phyloP scores from a whole-genome alignment of 1,140 invertebrate genomes.

The Caenorhabditis brenneri region DNA sequence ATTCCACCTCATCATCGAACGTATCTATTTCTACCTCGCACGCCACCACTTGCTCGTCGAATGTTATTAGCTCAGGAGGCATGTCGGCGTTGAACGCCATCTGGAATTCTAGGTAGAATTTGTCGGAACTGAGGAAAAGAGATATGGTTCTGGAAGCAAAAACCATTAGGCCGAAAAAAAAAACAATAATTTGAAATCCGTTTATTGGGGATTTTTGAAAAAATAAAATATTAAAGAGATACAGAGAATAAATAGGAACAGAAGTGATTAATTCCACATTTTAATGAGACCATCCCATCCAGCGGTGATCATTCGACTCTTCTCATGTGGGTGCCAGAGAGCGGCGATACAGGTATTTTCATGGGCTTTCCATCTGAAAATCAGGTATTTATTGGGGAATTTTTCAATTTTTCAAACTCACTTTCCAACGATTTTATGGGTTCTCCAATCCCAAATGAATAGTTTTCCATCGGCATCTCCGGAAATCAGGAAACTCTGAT shows the following conservation, averaged over 20 bases:
- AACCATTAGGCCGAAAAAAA: neutral
- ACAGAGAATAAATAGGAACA: neutral
- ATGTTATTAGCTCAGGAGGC: neutral
- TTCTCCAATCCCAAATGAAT: conserved; percentile 98
- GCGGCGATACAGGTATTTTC: conserved; percentile 92
- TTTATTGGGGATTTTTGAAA: neutral
- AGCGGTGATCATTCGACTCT: conserved; percentile 90
- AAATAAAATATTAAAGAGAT: neutral
- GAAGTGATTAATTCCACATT: conserved; percentile 86
- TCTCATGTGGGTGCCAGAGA: conserved; percentile 98
- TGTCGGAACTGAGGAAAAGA: neutral
- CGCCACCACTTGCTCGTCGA: neutral
- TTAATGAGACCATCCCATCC: conserved; percentile 98
- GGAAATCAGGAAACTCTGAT: conserved; percentile 97
- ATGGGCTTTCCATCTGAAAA: conserved; percentile 81
- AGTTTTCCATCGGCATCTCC: conserved; percentile 99
- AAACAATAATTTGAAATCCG: neutral
- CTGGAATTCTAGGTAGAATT: neutral
- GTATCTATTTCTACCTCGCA: conserved; percentile 8
- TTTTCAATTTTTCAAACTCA: conserved; percentile 74
- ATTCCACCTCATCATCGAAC: neutral
- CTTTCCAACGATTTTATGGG: conserved; percentile 85
- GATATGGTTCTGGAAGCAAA: neutral
- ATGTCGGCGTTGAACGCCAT: neutral
- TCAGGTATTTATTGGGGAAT: neutral